Conservation (phyloP, 2,113 vertebrate species). For the Hydropotes inermis region DNA sequence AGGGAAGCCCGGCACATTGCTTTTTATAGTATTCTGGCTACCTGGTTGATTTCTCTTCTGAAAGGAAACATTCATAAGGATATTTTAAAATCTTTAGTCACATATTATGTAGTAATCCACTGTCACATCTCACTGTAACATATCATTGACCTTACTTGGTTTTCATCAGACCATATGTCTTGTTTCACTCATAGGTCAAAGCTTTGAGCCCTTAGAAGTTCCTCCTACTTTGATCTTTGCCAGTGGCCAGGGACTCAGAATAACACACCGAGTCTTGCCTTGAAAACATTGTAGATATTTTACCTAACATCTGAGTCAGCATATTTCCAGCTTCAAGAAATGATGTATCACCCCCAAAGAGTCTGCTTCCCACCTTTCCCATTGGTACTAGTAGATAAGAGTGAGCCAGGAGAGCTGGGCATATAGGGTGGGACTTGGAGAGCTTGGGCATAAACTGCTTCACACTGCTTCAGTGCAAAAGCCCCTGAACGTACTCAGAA, state of each 20-base stretch:
- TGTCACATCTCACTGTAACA: not conserved
- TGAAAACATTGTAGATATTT: not conserved
- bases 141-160: not conserved
- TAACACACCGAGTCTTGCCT: not conserved
- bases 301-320: not conserved
- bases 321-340: not conserved
- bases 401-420: not conserved
- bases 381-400: not conserved
- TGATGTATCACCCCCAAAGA: not conserved
- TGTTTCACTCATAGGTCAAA: slow-evolving; percentile 3
- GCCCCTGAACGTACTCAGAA: not conserved
- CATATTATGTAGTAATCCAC: not conserved
- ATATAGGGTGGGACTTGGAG: not conserved
- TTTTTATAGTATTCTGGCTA: not conserved
- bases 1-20: not conserved
- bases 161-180: not conserved
- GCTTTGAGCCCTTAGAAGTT: not conserved
- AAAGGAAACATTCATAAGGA: not conserved
- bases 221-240: not conserved
- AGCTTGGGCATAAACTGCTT: not conserved
- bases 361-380: not conserved
- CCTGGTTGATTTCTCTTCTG: not conserved
- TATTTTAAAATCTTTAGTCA: not conserved
- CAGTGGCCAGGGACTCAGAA: not conserved
- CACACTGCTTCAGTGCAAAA: not conserved